These are phyloP conservation scores for Saturnia pavonia DNA, from an alignment of 2,888 invertebrate species.

Conservation along the genomic window DNA sequence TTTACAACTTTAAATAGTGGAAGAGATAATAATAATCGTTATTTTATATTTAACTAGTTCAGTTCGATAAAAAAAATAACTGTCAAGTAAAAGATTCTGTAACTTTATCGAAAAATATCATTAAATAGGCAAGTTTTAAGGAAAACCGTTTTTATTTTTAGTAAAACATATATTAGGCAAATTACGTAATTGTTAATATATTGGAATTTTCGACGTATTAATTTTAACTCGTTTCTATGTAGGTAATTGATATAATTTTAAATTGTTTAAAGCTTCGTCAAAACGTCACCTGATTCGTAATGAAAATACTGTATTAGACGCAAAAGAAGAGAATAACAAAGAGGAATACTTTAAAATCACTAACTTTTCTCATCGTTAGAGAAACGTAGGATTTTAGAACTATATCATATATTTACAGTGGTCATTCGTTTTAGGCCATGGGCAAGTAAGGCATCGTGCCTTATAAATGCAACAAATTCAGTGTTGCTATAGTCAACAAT, in stretches of 20 bases:
- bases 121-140: not conserved
- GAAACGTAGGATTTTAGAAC: constrained; percentile 24
- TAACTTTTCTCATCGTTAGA: constrained; percentile 30
- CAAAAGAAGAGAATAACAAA: constrained; percentile 20
- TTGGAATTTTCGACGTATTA: not conserved
- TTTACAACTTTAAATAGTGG: constrained; percentile 73
- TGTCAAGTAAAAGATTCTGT: not conserved
- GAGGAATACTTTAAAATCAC: constrained; percentile 22
- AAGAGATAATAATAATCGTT: constrained; percentile 35
- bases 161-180: not conserved
- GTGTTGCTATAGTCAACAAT: constrained; percentile 37
- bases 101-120: not conserved
- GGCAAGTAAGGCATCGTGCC: constrained; percentile 20
- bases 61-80: not conserved
- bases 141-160: not conserved
- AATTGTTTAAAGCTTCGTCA: constrained; percentile 15
- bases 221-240: not conserved
- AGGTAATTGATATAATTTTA: not conserved
- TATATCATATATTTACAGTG: constrained; percentile 44
- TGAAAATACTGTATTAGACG: constrained; percentile 22
- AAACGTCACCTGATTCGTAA: constrained; percentile 17
- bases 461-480: constrained; percentile 38
- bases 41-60: not conserved
- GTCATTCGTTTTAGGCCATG: constrained; percentile 28
- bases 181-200: not conserved